A percentile compares a stretch with the other conserved stretches of the same genome.
These are phyloP conservation scores for Diarsia dahlii DNA, from an alignment of 2,888 invertebrate genomes.

Conservation along the genomic window DNA sequence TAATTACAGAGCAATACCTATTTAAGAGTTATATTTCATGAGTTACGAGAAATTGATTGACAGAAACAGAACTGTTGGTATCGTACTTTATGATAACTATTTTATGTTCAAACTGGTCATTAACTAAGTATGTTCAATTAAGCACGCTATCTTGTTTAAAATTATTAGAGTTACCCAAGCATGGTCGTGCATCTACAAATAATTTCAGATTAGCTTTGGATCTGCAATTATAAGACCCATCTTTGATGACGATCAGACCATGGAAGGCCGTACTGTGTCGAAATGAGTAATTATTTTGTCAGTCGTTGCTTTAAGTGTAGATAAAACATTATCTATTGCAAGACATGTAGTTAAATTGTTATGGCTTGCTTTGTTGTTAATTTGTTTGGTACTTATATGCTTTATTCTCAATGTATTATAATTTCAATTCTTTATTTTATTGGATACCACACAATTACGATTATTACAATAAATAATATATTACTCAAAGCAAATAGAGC, in stretches of 20 bases:
- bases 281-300: slow-evolving; percentile 42
- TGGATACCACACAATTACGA: too few relatives aligned
- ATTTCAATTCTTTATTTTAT: background rate
- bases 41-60: background rate
- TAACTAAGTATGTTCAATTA: slow-evolving; percentile 18
- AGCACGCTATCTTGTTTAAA: slow-evolving; percentile 18
- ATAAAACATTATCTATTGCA: slow-evolving; percentile 29
- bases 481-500: background rate
- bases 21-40: background rate
- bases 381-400: too few relatives aligned
- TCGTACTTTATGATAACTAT: background rate
- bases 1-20: background rate
- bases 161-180: slow-evolving; percentile 25
- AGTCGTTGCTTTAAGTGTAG: slow-evolving; percentile 13
- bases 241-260: slow-evolving; percentile 45
- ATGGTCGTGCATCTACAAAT: slow-evolving; percentile 23
- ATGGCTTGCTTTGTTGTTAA: background rate
- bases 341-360: background rate
- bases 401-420: too few relatives aligned
- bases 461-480: background rate
- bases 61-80: slow-evolving; percentile 14
- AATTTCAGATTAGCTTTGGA: slow-evolving; percentile 28
- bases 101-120: background rate
- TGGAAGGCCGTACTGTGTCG: slow-evolving; percentile 42
- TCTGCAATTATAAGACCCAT: slow-evolving; percentile 51